Conservation (phyloP, 2,888 invertebrate species). For the Dynastes grantii region DNA sequence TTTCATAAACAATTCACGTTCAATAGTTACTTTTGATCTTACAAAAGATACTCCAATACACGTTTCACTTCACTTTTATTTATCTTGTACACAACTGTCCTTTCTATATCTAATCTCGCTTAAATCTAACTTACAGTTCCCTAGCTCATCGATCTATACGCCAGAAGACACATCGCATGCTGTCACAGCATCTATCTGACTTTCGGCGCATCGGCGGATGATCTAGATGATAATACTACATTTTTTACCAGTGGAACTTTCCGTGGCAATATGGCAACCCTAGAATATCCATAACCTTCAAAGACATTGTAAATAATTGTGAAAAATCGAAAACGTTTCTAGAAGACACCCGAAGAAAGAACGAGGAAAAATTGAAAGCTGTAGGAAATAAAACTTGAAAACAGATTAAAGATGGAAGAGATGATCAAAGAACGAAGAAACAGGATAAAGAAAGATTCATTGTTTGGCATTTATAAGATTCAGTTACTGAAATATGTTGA, state of each 20-base stretch:
- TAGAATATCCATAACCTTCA: background rate
- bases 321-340: background rate
- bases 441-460: conserved; percentile 58
- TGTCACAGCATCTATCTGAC: no score
- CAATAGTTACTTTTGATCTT: no score
- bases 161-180: no score
- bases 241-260: no score
- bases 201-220: no score
- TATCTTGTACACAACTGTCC: no score
- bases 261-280: background rate
- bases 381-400: conserved; percentile 47
- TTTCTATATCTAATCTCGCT: no score
- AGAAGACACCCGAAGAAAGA: conserved; percentile 13
- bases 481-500: conserved; percentile 59
- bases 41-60: no score
- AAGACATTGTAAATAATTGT: conserved; percentile 11
- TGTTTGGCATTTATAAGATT: conserved; percentile 61
- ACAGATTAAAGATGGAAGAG: conserved; percentile 47
- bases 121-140: no score
- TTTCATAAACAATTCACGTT: background rate
- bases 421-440: conserved; percentile 44
- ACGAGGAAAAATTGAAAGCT: conserved; percentile 45
- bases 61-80: no score
- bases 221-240: background rate
- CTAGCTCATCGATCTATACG: no score